phyloP scores from a whole-genome alignment of 2,797 vertebrate genomes.

The Synaphobranchus kaupii region DNA sequence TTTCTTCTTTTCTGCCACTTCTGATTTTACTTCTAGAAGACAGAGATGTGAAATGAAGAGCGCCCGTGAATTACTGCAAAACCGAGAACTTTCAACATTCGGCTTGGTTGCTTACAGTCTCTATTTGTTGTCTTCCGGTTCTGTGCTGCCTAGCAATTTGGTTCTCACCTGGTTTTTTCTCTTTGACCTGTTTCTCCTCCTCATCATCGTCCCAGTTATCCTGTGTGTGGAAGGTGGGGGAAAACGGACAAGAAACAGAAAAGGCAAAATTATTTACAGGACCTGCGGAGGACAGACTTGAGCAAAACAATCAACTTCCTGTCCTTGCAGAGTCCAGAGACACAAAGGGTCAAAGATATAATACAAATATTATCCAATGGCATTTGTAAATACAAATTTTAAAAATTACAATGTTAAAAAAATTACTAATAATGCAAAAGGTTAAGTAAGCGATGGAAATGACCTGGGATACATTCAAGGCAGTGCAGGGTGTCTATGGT shows the following conservation, averaged over 20 bases:
- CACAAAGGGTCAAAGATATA: not conserved
- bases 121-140: not conserved
- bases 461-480: not conserved
- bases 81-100: not conserved
- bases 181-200: conserved; percentile 72
- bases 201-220: conserved; percentile 98
- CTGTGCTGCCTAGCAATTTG: not conserved
- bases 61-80: not conserved
- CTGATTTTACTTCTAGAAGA: conserved; percentile 74
- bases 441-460: not conserved
- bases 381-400: too few species aligned
- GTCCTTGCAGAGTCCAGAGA: not conserved
- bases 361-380: not conserved
- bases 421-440: not conserved
- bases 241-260: not conserved
- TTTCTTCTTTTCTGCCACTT: conserved; percentile 92
- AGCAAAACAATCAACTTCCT: not conserved
- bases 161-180: conserved; percentile 79
- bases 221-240: conserved; percentile 63
- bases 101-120: not conserved
- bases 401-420: not conserved
- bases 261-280: not conserved
- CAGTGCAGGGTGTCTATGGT: not conserved
- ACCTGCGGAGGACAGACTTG: not conserved
- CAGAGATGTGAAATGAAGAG: conserved; percentile 15